Percentiles rank a stretch among this genome's conserved stretches.
phyloP scores from a whole-genome alignment of 2,888 invertebrate genomes.

The Agrilus cyanescens region DNA sequence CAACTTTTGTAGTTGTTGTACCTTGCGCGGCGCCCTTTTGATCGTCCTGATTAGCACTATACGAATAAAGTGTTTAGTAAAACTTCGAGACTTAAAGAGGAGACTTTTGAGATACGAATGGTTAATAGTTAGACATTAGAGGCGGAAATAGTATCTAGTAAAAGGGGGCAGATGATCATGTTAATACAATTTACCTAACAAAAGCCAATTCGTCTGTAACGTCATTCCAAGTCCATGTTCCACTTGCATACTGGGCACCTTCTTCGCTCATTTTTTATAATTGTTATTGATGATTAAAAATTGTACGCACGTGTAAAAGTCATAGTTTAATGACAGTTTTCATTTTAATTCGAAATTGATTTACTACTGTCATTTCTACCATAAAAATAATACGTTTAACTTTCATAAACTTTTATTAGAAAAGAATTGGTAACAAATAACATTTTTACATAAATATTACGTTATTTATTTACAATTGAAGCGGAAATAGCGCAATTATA shows the following conservation, averaged over 20 bases:
- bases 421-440: background rate
- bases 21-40: slow-evolving; percentile 23
- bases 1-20: slow-evolving; percentile 12
- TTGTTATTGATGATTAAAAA: too few relatives aligned
- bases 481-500: too few relatives aligned
- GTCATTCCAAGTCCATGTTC: slow-evolving; percentile 44
- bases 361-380: background rate
- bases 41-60: slow-evolving; percentile 25
- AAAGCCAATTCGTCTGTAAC: slow-evolving; percentile 16
- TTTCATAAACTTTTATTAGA: background rate
- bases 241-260: slow-evolving; percentile 23
- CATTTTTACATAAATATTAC: too few relatives aligned
- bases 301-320: too few relatives aligned
- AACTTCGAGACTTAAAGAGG: too few relatives aligned
- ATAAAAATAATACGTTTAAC: background rate
- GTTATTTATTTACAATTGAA: too few relatives aligned
- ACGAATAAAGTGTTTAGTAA: slow-evolving; percentile 2
- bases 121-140: too few relatives aligned
- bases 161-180: too few relatives aligned
- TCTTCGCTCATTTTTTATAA: background rate
- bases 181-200: slow-evolving; percentile 20
- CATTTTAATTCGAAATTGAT: background rate
- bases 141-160: too few relatives aligned
- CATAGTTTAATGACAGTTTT: too few relatives aligned
- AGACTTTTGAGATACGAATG: too few relatives aligned